phyloP scores from a whole-genome alignment of 1,140 invertebrate species.

The Temnothorax curvispinosus region DNA sequence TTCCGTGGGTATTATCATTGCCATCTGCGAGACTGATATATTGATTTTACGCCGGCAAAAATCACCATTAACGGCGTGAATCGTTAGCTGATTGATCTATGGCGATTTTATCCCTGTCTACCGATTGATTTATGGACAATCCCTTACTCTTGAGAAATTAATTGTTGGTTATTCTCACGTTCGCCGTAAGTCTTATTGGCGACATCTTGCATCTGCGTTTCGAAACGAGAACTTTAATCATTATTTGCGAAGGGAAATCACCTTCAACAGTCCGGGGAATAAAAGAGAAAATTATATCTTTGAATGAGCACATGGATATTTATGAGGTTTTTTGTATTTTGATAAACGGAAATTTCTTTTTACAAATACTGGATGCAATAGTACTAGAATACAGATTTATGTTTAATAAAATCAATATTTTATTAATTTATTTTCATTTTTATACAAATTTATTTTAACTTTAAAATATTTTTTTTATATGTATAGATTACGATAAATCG shows the following conservation, averaged over 20 bases:
- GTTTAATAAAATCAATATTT: not conserved
- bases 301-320: not conserved
- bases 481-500: not conserved
- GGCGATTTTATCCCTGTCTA: not conserved
- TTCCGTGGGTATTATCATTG: not conserved
- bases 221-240: not conserved
- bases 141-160: not conserved
- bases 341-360: not conserved
- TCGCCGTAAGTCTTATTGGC: not conserved
- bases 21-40: conserved; percentile 30
- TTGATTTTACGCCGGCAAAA: conserved; percentile 24
- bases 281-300: not conserved
- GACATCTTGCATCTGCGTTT: not conserved
- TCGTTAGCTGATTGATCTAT: not conserved
- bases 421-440: not conserved
- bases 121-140: conserved; percentile 17
- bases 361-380: not conserved
- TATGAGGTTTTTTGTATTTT: not conserved
- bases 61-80: not conserved
- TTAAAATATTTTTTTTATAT: not conserved
- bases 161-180: not conserved
- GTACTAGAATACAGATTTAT: not conserved
- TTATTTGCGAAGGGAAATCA: not conserved
- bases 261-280: not conserved
- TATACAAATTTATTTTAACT: not conserved